phyloP scores from a whole-genome alignment of 2,113 vertebrate genomes.

The Calyptommatus sinebrachiatus region DNA sequence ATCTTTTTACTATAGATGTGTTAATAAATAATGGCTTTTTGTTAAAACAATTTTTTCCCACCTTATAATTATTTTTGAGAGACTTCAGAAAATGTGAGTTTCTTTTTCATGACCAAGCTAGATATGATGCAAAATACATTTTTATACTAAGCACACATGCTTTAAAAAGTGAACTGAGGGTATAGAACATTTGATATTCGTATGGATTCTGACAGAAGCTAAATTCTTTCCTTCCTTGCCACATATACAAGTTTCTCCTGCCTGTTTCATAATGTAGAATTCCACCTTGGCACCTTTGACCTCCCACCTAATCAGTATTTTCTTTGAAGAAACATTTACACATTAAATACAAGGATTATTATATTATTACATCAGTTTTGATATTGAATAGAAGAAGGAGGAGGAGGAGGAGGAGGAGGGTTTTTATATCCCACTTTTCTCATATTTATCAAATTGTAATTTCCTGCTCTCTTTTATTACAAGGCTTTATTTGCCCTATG shows the following conservation, averaged over 20 bases:
- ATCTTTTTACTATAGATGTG: rapidly evolving
- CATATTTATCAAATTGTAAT: too few species aligned
- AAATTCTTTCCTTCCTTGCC: neutral
- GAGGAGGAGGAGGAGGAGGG: neutral
- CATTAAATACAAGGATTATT: neutral
- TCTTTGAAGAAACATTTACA: neutral
- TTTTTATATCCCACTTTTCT: too few species aligned
- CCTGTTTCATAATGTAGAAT: neutral
- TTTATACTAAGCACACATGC: neutral
- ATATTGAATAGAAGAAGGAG: neutral
- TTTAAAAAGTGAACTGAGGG: too few species aligned
- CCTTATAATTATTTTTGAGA: rapidly evolving
- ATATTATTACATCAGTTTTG: neutral
- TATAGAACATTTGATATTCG: neutral
- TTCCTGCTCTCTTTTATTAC: neutral
- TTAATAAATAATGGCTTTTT: slow-evolving; percentile 1
- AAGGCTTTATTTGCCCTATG: neutral
- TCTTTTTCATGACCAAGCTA: neutral
- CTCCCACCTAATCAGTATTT: neutral
- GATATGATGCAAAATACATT: neutral
- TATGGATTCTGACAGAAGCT: neutral
- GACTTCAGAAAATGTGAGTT: too few species aligned
- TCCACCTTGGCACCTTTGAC: neutral
- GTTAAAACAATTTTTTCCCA: neutral
- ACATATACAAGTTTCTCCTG: neutral